A percentile compares a stretch with the other conserved stretches of the same genome.
Evolutionary conservation across 2,888 invertebrate species (phyloP).

Genomic region (Drosophila sordidula): DNA sequence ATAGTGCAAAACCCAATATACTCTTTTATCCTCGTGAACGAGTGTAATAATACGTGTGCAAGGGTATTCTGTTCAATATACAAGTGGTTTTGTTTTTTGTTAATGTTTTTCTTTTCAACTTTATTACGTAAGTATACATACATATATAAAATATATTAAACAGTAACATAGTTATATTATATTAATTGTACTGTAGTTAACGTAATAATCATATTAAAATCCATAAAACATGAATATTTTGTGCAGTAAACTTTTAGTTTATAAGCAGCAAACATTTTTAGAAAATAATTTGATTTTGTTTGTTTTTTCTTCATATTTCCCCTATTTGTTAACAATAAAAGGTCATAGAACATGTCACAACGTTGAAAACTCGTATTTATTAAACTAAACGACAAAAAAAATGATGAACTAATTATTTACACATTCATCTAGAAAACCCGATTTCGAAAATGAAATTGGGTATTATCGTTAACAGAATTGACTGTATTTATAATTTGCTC

Average conservation of each 20-base stretch:
- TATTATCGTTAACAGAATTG: constrained; percentile 38
- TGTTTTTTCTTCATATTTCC: constrained; percentile 9
- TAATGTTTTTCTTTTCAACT: constrained; percentile 46
- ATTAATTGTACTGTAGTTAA: constrained; percentile 73
- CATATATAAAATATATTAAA: constrained; percentile 73
- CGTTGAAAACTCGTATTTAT: constrained; percentile 20
- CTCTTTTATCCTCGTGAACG: too few species aligned
- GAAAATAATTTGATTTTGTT: constrained; percentile 31
- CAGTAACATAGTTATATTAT: constrained; percentile 58
- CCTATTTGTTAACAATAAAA: constrained; percentile 25
- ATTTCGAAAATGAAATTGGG: constrained; percentile 74
- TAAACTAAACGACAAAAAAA: constrained; percentile 19
- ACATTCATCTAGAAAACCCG: constrained; percentile 26
- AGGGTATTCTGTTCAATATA: not conserved
- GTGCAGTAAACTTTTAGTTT: constrained; percentile 70
- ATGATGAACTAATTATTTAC: constrained; percentile 24
- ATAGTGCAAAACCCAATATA: too few species aligned
- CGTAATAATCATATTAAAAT: constrained; percentile 59
- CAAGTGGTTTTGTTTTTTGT: not conserved
- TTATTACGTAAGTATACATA: constrained; percentile 70
- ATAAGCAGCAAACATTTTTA: constrained; percentile 54
- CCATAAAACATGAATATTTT: constrained; percentile 58
- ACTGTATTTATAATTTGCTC: constrained; percentile 19
- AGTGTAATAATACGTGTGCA: too few species aligned
- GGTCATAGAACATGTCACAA: constrained; percentile 44